These are phyloP conservation scores for Apogon talboti DNA, from an alignment of 2,797 vertebrate genomes.

Conservation along the genomic window DNA sequence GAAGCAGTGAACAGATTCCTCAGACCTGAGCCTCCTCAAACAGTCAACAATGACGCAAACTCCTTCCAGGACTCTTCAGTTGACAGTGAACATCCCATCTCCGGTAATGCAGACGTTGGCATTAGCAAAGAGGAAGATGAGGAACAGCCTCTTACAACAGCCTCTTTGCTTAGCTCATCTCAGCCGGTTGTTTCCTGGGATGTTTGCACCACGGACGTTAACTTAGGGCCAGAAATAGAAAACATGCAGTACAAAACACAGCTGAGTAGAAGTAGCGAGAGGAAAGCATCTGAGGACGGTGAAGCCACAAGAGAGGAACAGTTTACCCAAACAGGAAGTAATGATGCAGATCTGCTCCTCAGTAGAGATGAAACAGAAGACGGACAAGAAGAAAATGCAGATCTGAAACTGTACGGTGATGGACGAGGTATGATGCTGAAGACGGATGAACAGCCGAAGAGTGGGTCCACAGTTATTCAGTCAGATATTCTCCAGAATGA, in stretches of 20 bases:
- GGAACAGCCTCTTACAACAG: constrained; percentile 4
- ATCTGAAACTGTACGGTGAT: rapidly evolving
- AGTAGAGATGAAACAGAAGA: constrained; percentile 3
- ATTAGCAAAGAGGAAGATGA: background rate
- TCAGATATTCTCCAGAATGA: background rate
- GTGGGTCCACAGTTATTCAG: background rate
- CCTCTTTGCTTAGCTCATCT: constrained; percentile 12
- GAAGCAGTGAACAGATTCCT: constrained; percentile 78
- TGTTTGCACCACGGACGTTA: constrained; percentile 9
- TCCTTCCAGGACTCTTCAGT: constrained; percentile 21
- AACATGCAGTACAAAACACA: background rate
- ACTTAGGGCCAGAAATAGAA: constrained; percentile 18
- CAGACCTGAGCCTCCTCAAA: constrained; percentile 49
- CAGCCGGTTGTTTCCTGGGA: constrained; percentile 43
- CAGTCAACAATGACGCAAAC: constrained; percentile 13
- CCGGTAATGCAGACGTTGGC: background rate
- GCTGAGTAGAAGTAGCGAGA: constrained; percentile 3
- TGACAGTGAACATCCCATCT: constrained; percentile 8
- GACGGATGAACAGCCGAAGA: background rate
- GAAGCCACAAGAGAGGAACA: constrained; percentile 22
- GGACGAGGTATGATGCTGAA: background rate
- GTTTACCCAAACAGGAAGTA: background rate
- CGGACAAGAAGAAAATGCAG: background rate
- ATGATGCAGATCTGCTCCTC: background rate
- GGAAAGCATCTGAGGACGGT: constrained; percentile 8